Evolutionary conservation across 2,888 invertebrate species (phyloP).

Genomic region (Teleiodes luculella): DNA sequence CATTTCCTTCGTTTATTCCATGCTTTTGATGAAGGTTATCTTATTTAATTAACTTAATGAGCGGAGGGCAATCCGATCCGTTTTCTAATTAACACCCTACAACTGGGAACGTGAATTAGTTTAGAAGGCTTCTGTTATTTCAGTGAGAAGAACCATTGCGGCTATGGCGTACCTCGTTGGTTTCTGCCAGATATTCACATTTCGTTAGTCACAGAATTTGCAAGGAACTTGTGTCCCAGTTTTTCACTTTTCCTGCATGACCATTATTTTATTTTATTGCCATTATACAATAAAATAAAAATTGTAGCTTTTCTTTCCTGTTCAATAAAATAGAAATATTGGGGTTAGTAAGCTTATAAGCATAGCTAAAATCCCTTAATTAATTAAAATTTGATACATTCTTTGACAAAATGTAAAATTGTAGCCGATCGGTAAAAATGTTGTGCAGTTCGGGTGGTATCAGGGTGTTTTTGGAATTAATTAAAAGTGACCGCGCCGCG

Average conservation of each 20-base stretch:
- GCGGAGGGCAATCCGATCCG: slow-evolving; percentile 52
- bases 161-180: too few relatives aligned
- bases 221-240: too few relatives aligned
- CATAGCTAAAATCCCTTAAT: not conserved
- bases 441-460: slow-evolving; percentile 38
- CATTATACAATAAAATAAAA: too few relatives aligned
- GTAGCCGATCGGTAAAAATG: slow-evolving; percentile 26
- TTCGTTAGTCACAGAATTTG: too few relatives aligned
- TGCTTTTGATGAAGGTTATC: slow-evolving; percentile 52
- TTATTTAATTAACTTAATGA: slow-evolving; percentile 68
- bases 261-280: too few relatives aligned
- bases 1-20: slow-evolving; percentile 46
- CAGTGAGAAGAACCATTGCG: not conserved
- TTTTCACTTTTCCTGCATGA: too few relatives aligned
- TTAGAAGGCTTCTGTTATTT: slow-evolving; percentile 12
- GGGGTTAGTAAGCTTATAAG: too few relatives aligned
- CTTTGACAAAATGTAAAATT: not conserved
- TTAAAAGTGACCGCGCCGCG: slow-evolving; percentile 57
- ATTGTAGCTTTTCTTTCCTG: not conserved
- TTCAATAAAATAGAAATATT: not conserved
- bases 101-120: slow-evolving; percentile 35
- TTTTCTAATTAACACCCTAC: slow-evolving; percentile 52
- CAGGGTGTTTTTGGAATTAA: slow-evolving; percentile 56
- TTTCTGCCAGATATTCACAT: too few relatives aligned
- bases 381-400: not conserved